Base-by-base conservation (phyloP, 2,888 invertebrate genomes). In the Cryptosula pallasiana region DNA sequence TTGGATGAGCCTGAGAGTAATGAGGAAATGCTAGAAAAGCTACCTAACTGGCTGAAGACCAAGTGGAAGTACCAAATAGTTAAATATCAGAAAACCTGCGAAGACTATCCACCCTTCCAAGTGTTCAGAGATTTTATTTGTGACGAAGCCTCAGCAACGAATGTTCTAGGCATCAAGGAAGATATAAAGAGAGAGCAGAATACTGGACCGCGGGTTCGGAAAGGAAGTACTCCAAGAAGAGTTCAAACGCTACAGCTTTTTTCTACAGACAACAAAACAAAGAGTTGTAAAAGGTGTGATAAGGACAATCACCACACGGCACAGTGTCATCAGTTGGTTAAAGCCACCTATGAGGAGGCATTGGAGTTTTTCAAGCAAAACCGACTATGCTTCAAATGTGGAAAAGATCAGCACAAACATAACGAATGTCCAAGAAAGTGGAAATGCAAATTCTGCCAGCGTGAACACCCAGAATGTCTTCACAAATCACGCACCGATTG, bases 1-100 rank as follows among this genome's bases (percentile, higher is more conserved):
- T n/a, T 55, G 55, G 55, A 55, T 55, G 55, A 55, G 25, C 55
- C 55, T 3, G 55, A n/a, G n/a, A n/a, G n/a, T n/a, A n/a, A n/a
- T n/a, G n/a, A n/a, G n/a, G n/a, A n/a, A n/a, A n/a, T n/a, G n/a
- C n/a, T n/a, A n/a, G n/a, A n/a, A n/a, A n/a, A n/a, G n/a, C n/a
- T n/a, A n/a, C n/a, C n/a, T n/a, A n/a, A n/a, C n/a, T n/a, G n/a
- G n/a, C n/a, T n/a, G n/a, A n/a, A n/a, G n/a, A n/a, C n/a, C n/a
- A n/a, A n/a, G n/a, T n/a, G n/a, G n/a, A n/a, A n/a, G n/a, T 55
- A 55, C 55, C 55, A 55, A 25, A 55, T 55, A 55, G 23, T 45
- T 25, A 55, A 55, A n/a, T 16, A 55, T n/a, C 23, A 55, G 23
- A 55, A 55, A n/a, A 55, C 55, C 55, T 55, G 25, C 23, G 55